Evolutionary conservation across 2,888 invertebrate species (phyloP).

Genomic region (Rhogogaster chlorosoma): DNA sequence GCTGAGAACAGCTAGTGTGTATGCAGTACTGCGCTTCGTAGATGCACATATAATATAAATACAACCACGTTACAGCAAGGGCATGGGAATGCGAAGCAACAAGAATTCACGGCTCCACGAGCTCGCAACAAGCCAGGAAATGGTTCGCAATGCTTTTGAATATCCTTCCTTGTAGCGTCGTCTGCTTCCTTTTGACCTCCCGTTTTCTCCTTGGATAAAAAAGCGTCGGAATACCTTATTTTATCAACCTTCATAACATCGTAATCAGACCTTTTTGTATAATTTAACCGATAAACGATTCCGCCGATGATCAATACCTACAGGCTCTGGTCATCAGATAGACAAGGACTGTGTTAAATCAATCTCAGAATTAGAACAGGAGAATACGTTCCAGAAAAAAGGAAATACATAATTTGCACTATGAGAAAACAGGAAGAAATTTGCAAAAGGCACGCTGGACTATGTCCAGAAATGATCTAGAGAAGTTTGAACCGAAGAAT

Average conservation of each 20-base stretch:
- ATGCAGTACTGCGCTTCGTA: neutral
- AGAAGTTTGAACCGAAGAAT: too few relatives aligned
- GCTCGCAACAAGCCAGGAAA: conserved; percentile 41
- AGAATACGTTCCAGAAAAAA: neutral
- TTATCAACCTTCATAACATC: neutral
- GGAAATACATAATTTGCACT: too few relatives aligned
- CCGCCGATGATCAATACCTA: neutral
- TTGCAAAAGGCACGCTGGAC: too few relatives aligned
- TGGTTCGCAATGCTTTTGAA: neutral
- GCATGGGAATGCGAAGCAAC: conserved; percentile 35
- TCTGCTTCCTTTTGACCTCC: neutral
- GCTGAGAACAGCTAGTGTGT: neutral
- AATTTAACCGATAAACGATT: neutral
- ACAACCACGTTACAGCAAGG: conserved; percentile 2
- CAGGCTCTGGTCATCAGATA: neutral
- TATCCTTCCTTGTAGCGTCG: neutral
- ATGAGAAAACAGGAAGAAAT: too few relatives aligned
- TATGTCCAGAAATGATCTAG: too few relatives aligned
- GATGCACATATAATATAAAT: neutral
- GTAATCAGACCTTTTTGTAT: neutral
- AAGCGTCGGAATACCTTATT: neutral
- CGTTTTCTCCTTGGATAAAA: neutral
- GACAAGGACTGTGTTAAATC: neutral
- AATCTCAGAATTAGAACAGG: neutral
- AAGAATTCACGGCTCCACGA: conserved; percentile 38